Conservation (phyloP, 2,113 vertebrate genomes). For the Ageneiosus marmoratus region DNA sequence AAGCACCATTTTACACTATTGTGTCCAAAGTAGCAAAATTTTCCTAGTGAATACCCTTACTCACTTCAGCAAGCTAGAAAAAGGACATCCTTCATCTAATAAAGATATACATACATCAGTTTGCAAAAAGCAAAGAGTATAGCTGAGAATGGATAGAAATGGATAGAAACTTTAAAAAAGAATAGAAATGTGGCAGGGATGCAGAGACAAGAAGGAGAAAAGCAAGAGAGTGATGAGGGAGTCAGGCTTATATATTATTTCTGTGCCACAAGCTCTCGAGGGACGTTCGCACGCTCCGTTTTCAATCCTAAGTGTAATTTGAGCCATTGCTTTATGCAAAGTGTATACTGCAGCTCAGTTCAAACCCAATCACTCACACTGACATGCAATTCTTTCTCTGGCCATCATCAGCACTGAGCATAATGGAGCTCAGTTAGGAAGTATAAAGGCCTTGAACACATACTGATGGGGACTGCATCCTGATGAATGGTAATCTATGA, state of each 20-base stretch:
- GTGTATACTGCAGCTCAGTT: conserved; percentile 76
- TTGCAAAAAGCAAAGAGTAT: neutral
- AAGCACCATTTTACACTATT: neutral
- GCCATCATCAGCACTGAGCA: conserved; percentile 71
- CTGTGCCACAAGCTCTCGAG: conserved; percentile 76
- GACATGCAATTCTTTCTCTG: conserved; percentile 75
- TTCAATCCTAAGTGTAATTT: conserved; percentile 78
- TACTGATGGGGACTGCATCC: conserved; percentile 60
- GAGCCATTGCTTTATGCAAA: conserved; percentile 76
- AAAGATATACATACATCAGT: neutral
- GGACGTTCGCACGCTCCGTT: conserved; percentile 73
- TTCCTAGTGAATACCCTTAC: neutral
- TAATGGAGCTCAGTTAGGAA: conserved; percentile 75
- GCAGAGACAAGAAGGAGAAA: conserved; percentile 3
- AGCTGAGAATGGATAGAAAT: conserved; percentile 29
- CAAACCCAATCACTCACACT: conserved; percentile 78
- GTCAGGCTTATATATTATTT: conserved; percentile 70
- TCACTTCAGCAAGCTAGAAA: neutral
- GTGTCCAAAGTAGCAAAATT: neutral
- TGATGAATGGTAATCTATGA: conserved; percentile 60
- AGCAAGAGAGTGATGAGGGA: conserved; percentile 29
- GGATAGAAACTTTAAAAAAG: neutral
- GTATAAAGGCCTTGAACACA: conserved; percentile 66
- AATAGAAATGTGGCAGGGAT: conserved; percentile 18
- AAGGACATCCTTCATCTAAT: neutral